A percentile compares a stretch with the other conserved stretches of the same genome.
Conservation (phyloP, 2,888 invertebrate genomes). For the Troides helena region DNA sequence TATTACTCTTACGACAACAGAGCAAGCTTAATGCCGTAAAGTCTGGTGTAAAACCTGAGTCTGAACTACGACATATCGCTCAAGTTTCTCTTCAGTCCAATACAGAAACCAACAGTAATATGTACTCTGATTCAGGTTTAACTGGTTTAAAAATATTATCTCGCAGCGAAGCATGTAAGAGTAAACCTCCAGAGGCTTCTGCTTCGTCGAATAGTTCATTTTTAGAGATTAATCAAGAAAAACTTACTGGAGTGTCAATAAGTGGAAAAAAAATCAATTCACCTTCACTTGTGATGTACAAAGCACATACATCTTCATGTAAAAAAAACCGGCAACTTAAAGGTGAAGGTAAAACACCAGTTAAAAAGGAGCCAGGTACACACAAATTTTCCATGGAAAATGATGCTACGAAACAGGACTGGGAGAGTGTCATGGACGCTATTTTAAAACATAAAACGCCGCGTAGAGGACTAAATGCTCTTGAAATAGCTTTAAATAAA, state of each 20-base stretch:
- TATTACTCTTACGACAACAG: constrained; percentile 54
- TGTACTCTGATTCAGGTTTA: background rate
- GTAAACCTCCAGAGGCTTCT: background rate
- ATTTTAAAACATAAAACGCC: constrained; percentile 65
- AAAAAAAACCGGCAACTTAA: constrained; percentile 27
- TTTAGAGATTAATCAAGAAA: background rate
- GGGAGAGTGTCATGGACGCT: constrained; percentile 65
- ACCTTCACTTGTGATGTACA: background rate
- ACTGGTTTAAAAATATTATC: background rate
- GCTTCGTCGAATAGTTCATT: background rate
- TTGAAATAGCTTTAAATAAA: constrained; percentile 58
- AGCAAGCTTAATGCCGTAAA: constrained; percentile 43
- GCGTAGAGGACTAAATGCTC: constrained; percentile 58
- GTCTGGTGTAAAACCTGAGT: constrained; percentile 14
- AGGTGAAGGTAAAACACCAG: constrained; percentile 24
- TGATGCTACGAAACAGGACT: constrained; percentile 44
- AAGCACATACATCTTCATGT: constrained; percentile 12
- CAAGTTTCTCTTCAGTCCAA: constrained; percentile 3
- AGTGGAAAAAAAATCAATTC: constrained; percentile 20
- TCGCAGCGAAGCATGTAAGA: background rate
- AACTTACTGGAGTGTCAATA: constrained; percentile 9
- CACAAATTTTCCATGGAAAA: constrained; percentile 7
- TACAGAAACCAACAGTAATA: constrained; percentile 1
- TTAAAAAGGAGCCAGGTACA: constrained; percentile 9
- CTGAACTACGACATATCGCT: constrained; percentile 6